Percentiles rank a stretch among this genome's conserved stretches.
Conservation (phyloP, 2,113 vertebrate genomes). For the Hydrochoerus hydrochaeris region DNA sequence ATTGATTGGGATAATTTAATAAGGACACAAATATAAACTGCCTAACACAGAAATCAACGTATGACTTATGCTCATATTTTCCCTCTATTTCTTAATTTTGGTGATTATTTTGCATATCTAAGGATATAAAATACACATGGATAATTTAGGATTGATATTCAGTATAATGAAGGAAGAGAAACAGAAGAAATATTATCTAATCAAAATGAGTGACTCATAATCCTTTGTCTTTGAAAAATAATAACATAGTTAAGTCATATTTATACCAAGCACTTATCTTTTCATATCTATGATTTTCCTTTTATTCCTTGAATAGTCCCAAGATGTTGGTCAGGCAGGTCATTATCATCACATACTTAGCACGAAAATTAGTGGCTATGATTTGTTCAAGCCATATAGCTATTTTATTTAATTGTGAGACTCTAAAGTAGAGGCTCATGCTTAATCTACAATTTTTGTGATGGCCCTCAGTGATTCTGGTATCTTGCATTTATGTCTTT, state of each 20-base stretch:
- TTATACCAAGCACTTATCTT: conserved; percentile 61
- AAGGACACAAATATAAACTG: neutral
- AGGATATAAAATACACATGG: conserved; percentile 46
- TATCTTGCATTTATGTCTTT: neutral
- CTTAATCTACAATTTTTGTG: neutral
- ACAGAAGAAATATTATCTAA: conserved; percentile 59
- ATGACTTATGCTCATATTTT: neutral
- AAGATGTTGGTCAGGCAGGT: conserved; percentile 32
- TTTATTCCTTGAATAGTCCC: conserved; percentile 47
- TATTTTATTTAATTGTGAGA: neutral
- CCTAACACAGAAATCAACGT: neutral
- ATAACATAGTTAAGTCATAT: conserved; percentile 63
- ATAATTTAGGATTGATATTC: conserved; percentile 42
- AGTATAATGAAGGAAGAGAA: conserved; percentile 21
- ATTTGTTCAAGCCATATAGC: neutral
- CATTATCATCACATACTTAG: conserved; percentile 40
- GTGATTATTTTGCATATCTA: conserved; percentile 60
- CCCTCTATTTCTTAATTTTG: conserved; percentile 32
- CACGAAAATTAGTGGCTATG: conserved; percentile 21
- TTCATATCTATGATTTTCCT: conserved; percentile 62
- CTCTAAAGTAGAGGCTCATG: neutral
- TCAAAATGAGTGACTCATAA: conserved; percentile 63
- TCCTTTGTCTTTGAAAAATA: conserved; percentile 63
- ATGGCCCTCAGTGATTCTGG: neutral
- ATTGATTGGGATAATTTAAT: conserved; percentile 16